These are phyloP conservation scores for Planococcus citri DNA, from an alignment of 1,140 invertebrate genomes.

Conservation along the genomic window DNA sequence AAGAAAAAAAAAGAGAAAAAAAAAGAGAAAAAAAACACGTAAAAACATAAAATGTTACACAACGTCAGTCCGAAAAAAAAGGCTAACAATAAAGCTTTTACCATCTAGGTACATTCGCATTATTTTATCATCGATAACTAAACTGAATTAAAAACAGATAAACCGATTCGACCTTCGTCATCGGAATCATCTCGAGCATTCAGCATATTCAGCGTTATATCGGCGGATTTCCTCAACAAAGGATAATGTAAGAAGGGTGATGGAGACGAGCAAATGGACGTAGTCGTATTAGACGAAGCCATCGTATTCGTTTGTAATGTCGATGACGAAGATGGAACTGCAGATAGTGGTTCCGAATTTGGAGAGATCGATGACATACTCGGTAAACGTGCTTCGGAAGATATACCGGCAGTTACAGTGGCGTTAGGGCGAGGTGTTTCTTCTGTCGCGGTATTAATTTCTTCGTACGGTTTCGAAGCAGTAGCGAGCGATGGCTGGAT, in stretches of 20 bases:
- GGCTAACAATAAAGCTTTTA: neutral
- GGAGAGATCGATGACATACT: neutral
- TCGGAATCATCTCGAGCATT: neutral
- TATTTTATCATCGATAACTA: neutral
- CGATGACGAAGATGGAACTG: neutral
- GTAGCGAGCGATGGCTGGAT: neutral
- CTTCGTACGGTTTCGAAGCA: neutral
- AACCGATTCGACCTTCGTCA: neutral
- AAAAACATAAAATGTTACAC: too few species aligned
- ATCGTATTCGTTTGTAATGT: neutral
- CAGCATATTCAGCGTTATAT: conserved; percentile 12
- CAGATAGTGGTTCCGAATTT: neutral
- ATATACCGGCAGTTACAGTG: neutral
- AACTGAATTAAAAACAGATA: neutral
- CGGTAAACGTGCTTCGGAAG: neutral
- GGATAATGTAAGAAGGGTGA: conserved; percentile 7
- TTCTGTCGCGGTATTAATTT: neutral
- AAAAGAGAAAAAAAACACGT: too few species aligned
- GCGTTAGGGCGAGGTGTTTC: neutral
- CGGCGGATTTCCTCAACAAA: neutral
- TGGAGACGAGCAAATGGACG: neutral
- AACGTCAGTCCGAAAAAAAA: too few species aligned
- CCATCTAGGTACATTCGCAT: neutral
- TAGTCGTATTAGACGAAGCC: neutral
- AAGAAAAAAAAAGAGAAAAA: too few species aligned